Percentiles rank a stretch among this genome's conserved stretches.
Conservation (phyloP, 2,113 vertebrate species). For the Chroicocephalus ridibundus region DNA sequence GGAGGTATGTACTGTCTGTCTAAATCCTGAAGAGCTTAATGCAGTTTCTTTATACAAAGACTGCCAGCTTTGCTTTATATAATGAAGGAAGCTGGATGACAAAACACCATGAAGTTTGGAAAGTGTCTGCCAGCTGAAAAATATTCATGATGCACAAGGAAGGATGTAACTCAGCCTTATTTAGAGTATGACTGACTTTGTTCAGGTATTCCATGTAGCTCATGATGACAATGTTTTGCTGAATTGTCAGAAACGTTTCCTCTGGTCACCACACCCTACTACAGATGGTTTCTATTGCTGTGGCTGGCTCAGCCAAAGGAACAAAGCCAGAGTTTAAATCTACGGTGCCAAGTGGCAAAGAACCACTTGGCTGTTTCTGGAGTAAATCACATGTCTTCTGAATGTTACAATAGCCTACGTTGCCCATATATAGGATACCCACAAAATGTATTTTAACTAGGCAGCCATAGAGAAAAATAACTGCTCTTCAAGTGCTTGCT, state of each 20-base stretch:
- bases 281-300: constrained; percentile 52
- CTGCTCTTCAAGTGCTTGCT: not conserved
- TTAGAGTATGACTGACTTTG: not conserved
- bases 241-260: constrained; percentile 47
- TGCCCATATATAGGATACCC: not conserved
- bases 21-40: not conserved
- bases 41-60: not conserved
- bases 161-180: not conserved
- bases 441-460: not conserved
- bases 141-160: not conserved
- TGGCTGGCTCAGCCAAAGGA: not conserved
- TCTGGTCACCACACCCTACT: constrained; percentile 38
- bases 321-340: not conserved
- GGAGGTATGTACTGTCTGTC: not conserved
- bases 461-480: not conserved
- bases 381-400: not conserved
- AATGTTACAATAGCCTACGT: not conserved
- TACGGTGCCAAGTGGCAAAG: not conserved
- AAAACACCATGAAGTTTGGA: not conserved
- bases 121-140: not conserved
- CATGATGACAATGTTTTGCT: constrained; percentile 13
- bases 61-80: not conserved
- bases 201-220: not conserved
- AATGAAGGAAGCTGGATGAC: not conserved
- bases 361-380: not conserved